Conservation (phyloP, 2,888 invertebrate species). For the Isotomurus palustris region DNA sequence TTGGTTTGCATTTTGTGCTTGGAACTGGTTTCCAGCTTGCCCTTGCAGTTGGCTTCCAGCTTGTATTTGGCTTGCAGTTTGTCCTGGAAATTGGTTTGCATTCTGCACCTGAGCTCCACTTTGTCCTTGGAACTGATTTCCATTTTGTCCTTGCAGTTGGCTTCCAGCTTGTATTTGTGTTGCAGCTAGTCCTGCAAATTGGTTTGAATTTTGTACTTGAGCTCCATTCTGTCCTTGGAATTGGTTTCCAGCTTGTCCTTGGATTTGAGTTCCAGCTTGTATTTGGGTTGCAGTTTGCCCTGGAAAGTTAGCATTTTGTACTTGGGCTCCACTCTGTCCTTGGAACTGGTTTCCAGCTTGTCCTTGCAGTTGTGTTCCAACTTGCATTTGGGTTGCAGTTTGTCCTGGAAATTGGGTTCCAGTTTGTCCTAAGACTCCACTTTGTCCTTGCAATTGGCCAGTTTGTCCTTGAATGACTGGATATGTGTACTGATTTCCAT, state of each 20-base stretch:
- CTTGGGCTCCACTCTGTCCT: neutral
- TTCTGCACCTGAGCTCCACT: neutral
- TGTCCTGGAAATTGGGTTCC: neutral
- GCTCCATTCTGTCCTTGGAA: neutral
- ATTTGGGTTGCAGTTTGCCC: neutral
- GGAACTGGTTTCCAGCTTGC: no score
- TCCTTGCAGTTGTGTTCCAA: neutral
- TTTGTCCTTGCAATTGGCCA: neutral
- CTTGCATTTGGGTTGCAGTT: neutral
- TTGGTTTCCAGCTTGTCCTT: neutral
- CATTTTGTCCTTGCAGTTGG: neutral
- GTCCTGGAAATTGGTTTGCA: no score
- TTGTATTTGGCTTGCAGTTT: neutral
- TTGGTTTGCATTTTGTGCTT: no score
- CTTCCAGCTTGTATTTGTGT: neutral
- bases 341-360: neutral
- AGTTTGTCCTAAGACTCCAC: neutral
- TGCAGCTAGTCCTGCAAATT: slow-evolving; percentile 2
- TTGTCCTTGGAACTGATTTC: neutral
- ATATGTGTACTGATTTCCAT: neutral
- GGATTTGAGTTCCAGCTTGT: neutral
- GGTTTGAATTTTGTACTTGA: slow-evolving; percentile 4
- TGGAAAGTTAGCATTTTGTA: neutral
- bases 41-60: no score
- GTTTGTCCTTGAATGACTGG: neutral